These are phyloP conservation scores for Thysanoteuthis rhombus DNA, from an alignment of 2,888 invertebrate genomes.

Conservation along the genomic window DNA sequence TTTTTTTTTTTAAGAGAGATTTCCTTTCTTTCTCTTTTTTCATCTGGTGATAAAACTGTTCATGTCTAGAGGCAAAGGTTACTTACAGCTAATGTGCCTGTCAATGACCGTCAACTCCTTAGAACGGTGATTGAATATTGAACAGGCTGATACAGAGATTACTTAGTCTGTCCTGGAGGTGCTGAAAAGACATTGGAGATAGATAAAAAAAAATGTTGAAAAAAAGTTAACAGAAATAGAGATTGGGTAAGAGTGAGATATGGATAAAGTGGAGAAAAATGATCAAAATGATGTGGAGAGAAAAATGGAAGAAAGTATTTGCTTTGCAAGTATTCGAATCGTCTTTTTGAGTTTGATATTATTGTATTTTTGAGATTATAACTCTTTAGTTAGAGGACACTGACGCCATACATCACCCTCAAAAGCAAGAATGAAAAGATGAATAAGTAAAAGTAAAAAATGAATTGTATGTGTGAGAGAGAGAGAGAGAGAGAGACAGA, in stretches of 20 bases:
- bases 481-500: too few species aligned
- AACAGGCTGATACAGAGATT: neutral
- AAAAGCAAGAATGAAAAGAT: too few species aligned
- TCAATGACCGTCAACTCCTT: neutral
- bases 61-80: constrained; percentile 12
- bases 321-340: too few species aligned
- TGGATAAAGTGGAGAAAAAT: neutral
- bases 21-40: neutral
- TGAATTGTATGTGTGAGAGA: too few species aligned
- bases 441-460: too few species aligned
- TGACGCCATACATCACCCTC: too few species aligned
- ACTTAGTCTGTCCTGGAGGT: neutral
- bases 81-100: constrained; percentile 12
- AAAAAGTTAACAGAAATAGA: neutral
- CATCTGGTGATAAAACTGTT: neutral
- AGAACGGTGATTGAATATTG: neutral
- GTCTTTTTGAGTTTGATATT: too few species aligned
- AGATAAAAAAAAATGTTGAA: neutral
- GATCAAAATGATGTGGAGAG: neutral
- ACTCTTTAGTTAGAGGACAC: too few species aligned
- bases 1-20: neutral
- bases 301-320: neutral
- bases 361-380: too few species aligned
- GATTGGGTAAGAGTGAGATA: neutral
- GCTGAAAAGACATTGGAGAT: too few species aligned